These are phyloP conservation scores for Chloropsis cyanopogon DNA, from an alignment of 2,113 vertebrate species.

Conservation along the genomic window DNA sequence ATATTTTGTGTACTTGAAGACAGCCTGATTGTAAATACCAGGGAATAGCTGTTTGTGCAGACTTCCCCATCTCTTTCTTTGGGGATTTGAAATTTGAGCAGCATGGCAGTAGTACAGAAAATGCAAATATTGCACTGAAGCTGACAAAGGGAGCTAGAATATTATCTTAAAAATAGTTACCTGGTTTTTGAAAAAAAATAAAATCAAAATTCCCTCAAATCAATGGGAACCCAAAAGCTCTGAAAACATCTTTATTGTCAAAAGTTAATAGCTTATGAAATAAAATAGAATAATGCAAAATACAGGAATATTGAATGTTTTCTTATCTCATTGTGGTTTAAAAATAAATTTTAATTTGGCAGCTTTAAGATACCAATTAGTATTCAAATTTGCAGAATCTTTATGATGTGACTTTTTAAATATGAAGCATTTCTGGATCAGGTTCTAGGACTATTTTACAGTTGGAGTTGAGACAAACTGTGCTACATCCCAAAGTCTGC, in stretches of 20 bases:
- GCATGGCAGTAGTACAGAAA: neutral
- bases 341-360: neutral
- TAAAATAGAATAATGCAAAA: neutral
- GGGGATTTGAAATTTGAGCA: neutral
- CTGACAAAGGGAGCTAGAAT: neutral
- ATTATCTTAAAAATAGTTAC: neutral
- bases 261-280: neutral
- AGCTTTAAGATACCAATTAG: neutral
- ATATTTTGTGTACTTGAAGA: neutral
- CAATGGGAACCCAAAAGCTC: neutral
- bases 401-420: neutral
- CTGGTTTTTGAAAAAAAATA: neutral
- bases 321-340: neutral
- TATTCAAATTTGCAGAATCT: neutral
- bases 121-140: neutral
- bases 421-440: neutral
- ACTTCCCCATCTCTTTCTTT: neutral
- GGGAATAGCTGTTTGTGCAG: neutral
- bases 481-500: neutral
- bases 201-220: neutral
- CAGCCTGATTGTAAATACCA: neutral
- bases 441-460: neutral
- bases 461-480: neutral
- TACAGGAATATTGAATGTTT: neutral
- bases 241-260: neutral